Base-by-base conservation (phyloP, 2,113 vertebrate species). In the Cyanoderma ruficeps region DNA sequence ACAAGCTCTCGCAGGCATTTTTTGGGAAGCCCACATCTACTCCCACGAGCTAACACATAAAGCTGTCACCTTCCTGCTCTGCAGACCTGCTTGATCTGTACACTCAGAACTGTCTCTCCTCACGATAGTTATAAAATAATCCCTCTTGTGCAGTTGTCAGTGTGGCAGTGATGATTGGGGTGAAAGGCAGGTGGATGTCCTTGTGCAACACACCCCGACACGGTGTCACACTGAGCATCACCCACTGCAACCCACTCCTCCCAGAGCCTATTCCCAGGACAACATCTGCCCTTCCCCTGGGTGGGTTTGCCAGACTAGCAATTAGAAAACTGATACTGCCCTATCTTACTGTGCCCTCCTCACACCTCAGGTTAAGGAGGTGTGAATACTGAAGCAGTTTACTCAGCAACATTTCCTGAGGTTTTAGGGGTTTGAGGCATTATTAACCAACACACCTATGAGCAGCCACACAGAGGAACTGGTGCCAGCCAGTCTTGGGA, bases 1-100 rank as follows among this genome's bases (percentile, higher is more conserved):
- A 89, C 92, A 95, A 94, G 96, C 92, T 94, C 94, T 93, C 1
- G 14, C 92, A 96, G 92, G 95, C 86, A 77, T 53, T 88, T 83
- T 47, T 93, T 0, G 1, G 63, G 71, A 90, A 94, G 79, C 79
- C 79, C 64, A 61, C 37, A 69, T 77, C 83, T 86, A 76, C 75
- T 92, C 93, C 87, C 70, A 94, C 2, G 10, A 89, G 75, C 63
- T 83, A 85, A 63, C 49, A 49, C 5, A 31, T 83, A 91, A 92
- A 91, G 79, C 87, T 72, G 87, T 69, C 93, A 91, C 81, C 67
- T 50, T 80, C 52, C 76, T 76, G 74, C 77, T 87, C 83, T 19
- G 25, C 59, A 50, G 42, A 83, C 17, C 63, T 69, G 46, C 81
- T 42, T 49, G 17, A 22, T 50, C 44, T 69, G 65, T 63, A 41